Base-by-base conservation (phyloP, 1,140 invertebrate species). In the Bradysia coprophila region DNA sequence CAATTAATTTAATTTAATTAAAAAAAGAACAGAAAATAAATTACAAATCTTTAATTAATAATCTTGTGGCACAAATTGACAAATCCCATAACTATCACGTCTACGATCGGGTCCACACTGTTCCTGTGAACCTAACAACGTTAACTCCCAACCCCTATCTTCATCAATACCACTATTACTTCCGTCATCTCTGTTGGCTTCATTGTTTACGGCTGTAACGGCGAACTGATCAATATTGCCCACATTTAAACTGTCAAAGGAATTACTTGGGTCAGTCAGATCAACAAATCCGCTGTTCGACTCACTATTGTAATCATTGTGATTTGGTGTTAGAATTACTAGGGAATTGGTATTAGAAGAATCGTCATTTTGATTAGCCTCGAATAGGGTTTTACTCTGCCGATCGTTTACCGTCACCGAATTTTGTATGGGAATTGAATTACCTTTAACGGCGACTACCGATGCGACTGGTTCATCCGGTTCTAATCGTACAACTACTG, bases 51-150 rank as follows among this genome's bases (percentile, higher is more conserved):
- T n/a, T n/a, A n/a, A n/a, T 28, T 28, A 28, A 38, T 18, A 39
- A 18, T 39, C 38, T 22, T 9, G n/a, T 22, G 38, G 38, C 21
- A 39, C 38, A 39, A 55, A 52, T 51, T 54, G 59, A 44, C 68
- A 71, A 22, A 65, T 52, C 13, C 68, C 68, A 38, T 65, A 65
- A 28, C 66, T 62, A 48, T 76, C 72, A 21, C 73, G 59, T 38
- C 59, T 59, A 20, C 65, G 57, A 32, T 67, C 73, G 1, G 72
- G 73, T 11, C 71, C 72, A 51, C 74, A 77, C 47, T 74, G 69
- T 24, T 74, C 71, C 37, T 61, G 55, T 1, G 71, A 69, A 11
- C 72, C 72, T 13, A 74, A 51, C 2, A 75, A 53, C 41, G 66
- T 61, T 34, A 67, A 52, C 46, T 62, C 55, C 37, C 54, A 39